phyloP scores from a whole-genome alignment of 2,797 vertebrate species.

The Sebastes oblongus region DNA sequence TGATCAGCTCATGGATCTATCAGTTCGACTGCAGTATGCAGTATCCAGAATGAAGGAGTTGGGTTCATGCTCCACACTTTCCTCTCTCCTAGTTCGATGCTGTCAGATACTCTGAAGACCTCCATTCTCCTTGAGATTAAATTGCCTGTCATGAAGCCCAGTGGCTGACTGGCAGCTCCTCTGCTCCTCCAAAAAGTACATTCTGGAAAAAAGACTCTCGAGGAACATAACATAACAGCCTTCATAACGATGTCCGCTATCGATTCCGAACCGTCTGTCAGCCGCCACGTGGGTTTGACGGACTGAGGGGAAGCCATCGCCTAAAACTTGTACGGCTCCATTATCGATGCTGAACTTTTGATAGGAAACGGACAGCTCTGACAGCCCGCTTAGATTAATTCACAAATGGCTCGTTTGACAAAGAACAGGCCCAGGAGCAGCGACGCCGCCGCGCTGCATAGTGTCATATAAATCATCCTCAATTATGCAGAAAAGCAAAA shows the following conservation, averaged over 20 bases:
- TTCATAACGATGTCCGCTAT: conserved; percentile 67
- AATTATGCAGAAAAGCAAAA: conserved; percentile 45
- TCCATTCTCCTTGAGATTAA: conserved; percentile 74
- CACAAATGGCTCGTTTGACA: conserved; percentile 52
- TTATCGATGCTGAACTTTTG: conserved; percentile 62
- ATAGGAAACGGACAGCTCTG: conserved; percentile 51
- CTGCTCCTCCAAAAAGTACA: conserved; percentile 67
- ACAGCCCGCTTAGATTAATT: conserved; percentile 52
- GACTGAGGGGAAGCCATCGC: conserved; percentile 33
- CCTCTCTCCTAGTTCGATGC: conserved; percentile 42
- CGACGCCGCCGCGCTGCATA: background rate
- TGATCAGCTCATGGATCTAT: conserved; percentile 5
- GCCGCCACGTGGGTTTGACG: conserved; percentile 44
- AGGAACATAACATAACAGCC: conserved; percentile 64
- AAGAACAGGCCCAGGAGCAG: conserved; percentile 9
- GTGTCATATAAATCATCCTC: conserved; percentile 54
- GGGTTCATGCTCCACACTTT: conserved; percentile 10
- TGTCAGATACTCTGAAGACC: conserved; percentile 61
- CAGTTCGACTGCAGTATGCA: background rate
- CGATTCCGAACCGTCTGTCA: conserved; percentile 58
- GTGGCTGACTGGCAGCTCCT: conserved; percentile 73
- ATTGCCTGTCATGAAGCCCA: conserved; percentile 73
- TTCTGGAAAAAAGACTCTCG: conserved; percentile 58
- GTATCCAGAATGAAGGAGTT: conserved; percentile 11
- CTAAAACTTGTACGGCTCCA: conserved; percentile 41